A percentile compares a stretch with the other conserved stretches of the same genome.
Evolutionary conservation across 2,113 vertebrate genomes (phyloP).

Genomic region (Pachypanchax playfairii): DNA sequence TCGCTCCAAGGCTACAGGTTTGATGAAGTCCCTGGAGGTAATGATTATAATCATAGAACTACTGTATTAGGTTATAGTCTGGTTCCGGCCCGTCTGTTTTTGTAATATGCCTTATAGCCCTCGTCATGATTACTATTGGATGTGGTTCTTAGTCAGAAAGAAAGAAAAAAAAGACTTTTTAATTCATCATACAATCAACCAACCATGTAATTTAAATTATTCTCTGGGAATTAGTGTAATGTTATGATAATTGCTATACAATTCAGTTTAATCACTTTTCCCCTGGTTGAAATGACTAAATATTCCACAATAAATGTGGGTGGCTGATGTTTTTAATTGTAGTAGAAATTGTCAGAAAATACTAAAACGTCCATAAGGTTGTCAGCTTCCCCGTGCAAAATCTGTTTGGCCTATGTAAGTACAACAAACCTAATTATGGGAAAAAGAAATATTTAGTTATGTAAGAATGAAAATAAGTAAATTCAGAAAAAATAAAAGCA

Average conservation of each 20-base stretch:
- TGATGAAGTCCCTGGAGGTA: constrained; percentile 56
- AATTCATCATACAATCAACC: constrained; percentile 85
- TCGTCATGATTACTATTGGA: constrained; percentile 71
- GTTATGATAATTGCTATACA: constrained; percentile 82
- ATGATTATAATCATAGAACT: constrained; percentile 58
- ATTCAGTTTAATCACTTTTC: constrained; percentile 78
- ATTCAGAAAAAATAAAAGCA: constrained; percentile 31
- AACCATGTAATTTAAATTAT: constrained; percentile 85
- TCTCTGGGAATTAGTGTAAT: constrained; percentile 83
- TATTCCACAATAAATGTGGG: constrained; percentile 70
- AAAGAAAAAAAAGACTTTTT: constrained; percentile 71
- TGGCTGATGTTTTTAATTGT: constrained; percentile 75
- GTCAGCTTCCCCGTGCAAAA: constrained; percentile 27
- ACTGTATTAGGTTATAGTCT: constrained; percentile 61
- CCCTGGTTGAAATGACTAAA: constrained; percentile 69
- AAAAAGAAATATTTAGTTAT: constrained; percentile 22
- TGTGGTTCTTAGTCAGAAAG: constrained; percentile 60
- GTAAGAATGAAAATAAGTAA: neutral
- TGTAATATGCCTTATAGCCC: constrained; percentile 69
- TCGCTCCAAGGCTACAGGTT: constrained; percentile 56
- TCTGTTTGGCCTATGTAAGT: constrained; percentile 50
- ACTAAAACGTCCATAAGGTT: constrained; percentile 37
- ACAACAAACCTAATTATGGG: constrained; percentile 27
- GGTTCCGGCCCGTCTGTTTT: constrained; percentile 69
- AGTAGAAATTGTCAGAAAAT: constrained; percentile 74